Percentiles rank a stretch among this genome's conserved stretches.
Conservation (phyloP, 2,888 invertebrate species). For the Dusona sp. region DNA sequence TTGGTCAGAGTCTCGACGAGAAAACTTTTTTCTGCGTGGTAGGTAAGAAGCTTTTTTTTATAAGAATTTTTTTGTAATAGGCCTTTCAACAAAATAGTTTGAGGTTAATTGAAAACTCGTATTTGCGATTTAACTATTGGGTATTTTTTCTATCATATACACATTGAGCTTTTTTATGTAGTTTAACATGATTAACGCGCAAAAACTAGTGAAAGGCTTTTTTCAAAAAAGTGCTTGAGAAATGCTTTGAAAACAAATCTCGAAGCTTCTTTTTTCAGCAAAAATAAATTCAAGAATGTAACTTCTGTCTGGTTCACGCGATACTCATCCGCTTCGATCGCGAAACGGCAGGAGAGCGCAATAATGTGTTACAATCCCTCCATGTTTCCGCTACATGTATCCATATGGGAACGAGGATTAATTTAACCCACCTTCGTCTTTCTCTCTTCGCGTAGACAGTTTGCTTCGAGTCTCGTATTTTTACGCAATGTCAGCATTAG, state of each 20-base stretch:
- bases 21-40: too few relatives aligned
- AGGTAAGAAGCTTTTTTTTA: too few relatives aligned
- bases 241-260: neutral
- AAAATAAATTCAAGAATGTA: neutral
- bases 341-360: neutral
- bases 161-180: too few relatives aligned
- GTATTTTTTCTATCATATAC: too few relatives aligned
- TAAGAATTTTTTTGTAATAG: too few relatives aligned
- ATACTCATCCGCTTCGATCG: neutral
- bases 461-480: neutral
- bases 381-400: neutral
- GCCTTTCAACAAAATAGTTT: too few relatives aligned
- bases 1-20: too few relatives aligned
- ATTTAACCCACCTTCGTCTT: neutral
- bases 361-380: neutral
- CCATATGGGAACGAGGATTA: constrained; percentile 2
- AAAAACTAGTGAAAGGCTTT: neutral
- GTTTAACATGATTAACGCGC: too few relatives aligned
- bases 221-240: neutral
- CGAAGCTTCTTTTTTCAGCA: neutral
- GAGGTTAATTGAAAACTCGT: too few relatives aligned
- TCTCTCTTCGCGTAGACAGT: neutral
- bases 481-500: neutral
- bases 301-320: neutral
- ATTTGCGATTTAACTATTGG: too few relatives aligned